Conservation (phyloP, 2,113 vertebrate species). For the Okapia johnstoni region DNA sequence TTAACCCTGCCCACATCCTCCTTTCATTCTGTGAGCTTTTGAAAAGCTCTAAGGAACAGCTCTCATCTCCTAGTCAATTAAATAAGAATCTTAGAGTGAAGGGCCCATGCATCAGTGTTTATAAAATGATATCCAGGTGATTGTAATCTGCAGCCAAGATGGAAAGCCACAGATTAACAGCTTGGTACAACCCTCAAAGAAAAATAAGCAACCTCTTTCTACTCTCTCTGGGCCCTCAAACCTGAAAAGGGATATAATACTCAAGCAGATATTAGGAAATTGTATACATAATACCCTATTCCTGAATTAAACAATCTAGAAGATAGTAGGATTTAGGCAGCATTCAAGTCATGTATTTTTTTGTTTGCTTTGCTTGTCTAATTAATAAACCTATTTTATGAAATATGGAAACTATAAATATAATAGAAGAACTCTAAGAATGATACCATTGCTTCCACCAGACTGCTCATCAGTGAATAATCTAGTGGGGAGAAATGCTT, state of each 20-base stretch:
- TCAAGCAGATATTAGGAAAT: not conserved
- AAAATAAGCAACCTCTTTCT: not conserved
- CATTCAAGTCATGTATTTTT: not conserved
- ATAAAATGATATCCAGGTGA: not conserved
- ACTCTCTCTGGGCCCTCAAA: not conserved
- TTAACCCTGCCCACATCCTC: not conserved
- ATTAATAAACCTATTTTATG: not conserved
- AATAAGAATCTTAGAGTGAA: not conserved
- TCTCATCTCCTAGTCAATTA: not conserved
- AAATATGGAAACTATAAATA: not conserved
- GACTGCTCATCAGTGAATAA: not conserved
- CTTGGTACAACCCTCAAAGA: not conserved
- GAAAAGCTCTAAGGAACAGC: not conserved
- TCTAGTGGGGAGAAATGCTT: not conserved
- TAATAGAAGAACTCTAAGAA: not conserved
- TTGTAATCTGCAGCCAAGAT: not conserved
- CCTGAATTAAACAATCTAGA: not conserved
- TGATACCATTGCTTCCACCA: not conserved
- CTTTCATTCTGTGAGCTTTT: not conserved
- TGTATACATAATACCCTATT: not conserved
- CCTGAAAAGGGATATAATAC: not conserved
- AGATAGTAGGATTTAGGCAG: not conserved
- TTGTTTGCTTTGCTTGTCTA: not conserved
- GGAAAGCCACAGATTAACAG: not conserved
- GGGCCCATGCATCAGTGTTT: not conserved